A percentile compares a stretch with the other conserved stretches of the same genome.
Evolutionary conservation across 2,888 invertebrate species (phyloP).

Genomic region (Eristalis intricaria): DNA sequence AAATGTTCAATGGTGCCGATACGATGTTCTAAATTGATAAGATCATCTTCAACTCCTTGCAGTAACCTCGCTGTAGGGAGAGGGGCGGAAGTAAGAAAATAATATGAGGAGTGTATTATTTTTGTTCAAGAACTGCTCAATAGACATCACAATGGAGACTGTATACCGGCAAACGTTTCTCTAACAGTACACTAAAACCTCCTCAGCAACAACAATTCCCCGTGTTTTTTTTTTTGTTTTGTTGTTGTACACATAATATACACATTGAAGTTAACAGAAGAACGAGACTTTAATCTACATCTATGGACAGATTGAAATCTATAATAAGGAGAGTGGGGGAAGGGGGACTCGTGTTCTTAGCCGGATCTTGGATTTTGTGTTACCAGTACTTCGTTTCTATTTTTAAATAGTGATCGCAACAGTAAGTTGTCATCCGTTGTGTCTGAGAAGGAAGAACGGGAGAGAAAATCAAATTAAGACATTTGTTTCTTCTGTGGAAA

Average conservation of each 20-base stretch:
- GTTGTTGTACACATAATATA: no score
- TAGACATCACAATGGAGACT: neutral
- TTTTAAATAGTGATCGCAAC: constrained; percentile 27
- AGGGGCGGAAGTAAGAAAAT: neutral
- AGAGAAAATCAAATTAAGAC: neutral
- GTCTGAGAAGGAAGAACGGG: constrained; percentile 5
- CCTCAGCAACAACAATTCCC: no score
- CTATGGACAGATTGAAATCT: neutral
- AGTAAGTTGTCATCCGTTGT: constrained; percentile 26
- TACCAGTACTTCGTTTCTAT: constrained; percentile 12
- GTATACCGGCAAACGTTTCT: no score
- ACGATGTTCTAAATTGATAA: neutral
- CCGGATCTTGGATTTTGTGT: neutral
- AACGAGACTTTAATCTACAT: no score
- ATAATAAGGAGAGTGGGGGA: neutral
- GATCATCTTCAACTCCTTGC: constrained; percentile 1
- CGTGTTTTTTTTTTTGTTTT: no score
- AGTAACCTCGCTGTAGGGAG: constrained; percentile 5
- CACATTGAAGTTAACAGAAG: no score
- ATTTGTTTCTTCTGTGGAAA: neutral
- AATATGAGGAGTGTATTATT: neutral
- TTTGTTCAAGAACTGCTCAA: neutral
- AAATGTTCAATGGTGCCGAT: neutral
- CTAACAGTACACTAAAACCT: no score
- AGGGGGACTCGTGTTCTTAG: neutral